These are phyloP conservation scores for Andrena bicolor DNA, from an alignment of 2,888 invertebrate species.

Conservation along the genomic window DNA sequence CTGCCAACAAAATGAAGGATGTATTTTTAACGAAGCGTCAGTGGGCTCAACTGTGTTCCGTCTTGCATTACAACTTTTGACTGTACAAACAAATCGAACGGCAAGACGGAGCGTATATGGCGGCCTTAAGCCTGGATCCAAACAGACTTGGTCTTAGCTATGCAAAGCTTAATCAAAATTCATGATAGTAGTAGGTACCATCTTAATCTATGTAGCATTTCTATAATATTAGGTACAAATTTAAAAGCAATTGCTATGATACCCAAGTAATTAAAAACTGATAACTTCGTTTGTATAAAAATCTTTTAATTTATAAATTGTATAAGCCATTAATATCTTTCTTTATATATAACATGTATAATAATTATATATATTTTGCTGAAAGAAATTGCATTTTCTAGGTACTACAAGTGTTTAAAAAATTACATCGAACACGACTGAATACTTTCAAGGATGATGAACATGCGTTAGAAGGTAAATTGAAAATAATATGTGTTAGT, in stretches of 20 bases:
- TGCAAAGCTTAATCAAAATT: background rate
- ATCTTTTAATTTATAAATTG: background rate
- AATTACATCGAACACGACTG: constrained; percentile 89
- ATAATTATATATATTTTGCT: background rate
- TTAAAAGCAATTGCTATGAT: background rate
- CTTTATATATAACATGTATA: background rate
- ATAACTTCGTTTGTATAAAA: background rate
- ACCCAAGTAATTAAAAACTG: background rate
- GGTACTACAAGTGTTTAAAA: constrained; percentile 91
- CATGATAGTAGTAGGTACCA: background rate
- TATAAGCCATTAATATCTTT: background rate
- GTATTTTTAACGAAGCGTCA: too few relatives aligned
- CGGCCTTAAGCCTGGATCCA: too few relatives aligned
- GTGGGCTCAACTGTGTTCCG: too few relatives aligned
- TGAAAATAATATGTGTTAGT: background rate
- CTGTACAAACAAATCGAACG: too few relatives aligned
- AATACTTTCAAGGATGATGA: constrained; percentile 89
- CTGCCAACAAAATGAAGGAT: too few relatives aligned
- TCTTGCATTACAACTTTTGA: too few relatives aligned
- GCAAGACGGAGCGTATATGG: too few relatives aligned
- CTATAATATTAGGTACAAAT: background rate
- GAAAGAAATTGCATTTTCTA: constrained; percentile 74
- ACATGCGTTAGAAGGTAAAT: constrained; percentile 86
- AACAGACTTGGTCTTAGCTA: too few relatives aligned
- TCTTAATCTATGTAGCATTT: background rate